Percentiles rank a stretch among this genome's conserved stretches.
These are phyloP conservation scores for Nesometra sesokonis DNA, from an alignment of 35 echinoderm and acorn worm species.

Conservation along the genomic window DNA sequence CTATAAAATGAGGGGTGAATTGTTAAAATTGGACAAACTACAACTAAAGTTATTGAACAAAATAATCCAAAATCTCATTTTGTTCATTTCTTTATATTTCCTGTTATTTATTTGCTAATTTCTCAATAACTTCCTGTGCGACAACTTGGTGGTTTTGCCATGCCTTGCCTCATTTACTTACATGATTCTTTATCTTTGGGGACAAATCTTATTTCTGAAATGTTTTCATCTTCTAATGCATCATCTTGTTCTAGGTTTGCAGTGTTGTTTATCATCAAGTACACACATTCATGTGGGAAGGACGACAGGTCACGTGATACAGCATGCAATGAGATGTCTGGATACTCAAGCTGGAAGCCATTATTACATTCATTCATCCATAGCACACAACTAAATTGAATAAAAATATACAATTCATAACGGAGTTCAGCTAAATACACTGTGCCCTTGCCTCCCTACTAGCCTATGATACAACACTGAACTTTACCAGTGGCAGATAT, in stretches of 20 bases:
- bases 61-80: too few species aligned
- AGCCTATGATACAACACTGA: too few species aligned
- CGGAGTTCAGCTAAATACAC: neutral
- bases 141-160: too few species aligned
- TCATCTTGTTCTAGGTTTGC: neutral
- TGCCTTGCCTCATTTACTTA: too few species aligned
- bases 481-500: too few species aligned
- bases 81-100: neutral
- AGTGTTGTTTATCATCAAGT: constrained; percentile 88
- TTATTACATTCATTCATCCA: constrained; percentile 55
- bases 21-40: constrained; percentile 19
- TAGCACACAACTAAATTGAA: constrained; percentile 41
- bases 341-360: constrained; percentile 69
- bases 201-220: constrained; percentile 57
- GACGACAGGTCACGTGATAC: constrained; percentile 68
- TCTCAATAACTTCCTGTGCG: too few species aligned
- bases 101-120: too few species aligned
- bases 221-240: constrained; percentile 7
- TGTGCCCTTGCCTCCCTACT: too few species aligned
- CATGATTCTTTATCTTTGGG: constrained; percentile 43
- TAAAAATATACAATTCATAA: neutral
- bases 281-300: constrained; percentile 90
- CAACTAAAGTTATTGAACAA: too few species aligned
- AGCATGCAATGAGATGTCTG: constrained; percentile 83
- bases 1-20: too few species aligned